These are phyloP conservation scores for Capreolus pygargus DNA, from an alignment of 2,113 vertebrate genomes.

Conservation along the genomic window DNA sequence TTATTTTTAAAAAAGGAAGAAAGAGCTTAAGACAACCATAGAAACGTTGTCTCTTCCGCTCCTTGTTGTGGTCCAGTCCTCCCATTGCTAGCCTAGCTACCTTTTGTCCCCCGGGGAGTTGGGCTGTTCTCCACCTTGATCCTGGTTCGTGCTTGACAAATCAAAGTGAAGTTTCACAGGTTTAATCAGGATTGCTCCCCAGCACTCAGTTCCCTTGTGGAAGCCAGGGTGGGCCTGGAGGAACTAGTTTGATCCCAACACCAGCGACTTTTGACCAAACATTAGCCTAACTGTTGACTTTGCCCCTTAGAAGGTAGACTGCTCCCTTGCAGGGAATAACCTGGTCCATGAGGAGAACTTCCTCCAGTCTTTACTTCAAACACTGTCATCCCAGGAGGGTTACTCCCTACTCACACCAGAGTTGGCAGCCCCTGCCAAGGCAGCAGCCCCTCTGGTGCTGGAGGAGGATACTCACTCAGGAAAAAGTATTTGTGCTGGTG, in stretches of 20 bases:
- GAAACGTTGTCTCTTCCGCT: neutral
- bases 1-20: neutral
- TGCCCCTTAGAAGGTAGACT: neutral
- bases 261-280: neutral
- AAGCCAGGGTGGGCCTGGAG: neutral
- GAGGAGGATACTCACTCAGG: slow-evolving; percentile 83
- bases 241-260: neutral
- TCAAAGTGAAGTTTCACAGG: neutral
- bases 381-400: rapidly evolving
- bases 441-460: rapidly evolving
- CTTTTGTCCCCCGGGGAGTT: too few species aligned
- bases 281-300: neutral
- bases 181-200: neutral
- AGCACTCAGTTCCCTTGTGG: neutral
- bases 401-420: neutral
- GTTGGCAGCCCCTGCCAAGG: neutral
- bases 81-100: too few species aligned
- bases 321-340: too few species aligned
- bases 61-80: neutral
- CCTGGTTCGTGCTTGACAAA: neutral
- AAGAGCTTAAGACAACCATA: neutral
- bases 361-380: neutral
- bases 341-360: neutral
- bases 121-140: neutral
- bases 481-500: slow-evolving; percentile 89